Evolutionary conservation across 2,113 vertebrate genomes (phyloP).

Genomic region (Oncorhynchus tshawytscha): DNA sequence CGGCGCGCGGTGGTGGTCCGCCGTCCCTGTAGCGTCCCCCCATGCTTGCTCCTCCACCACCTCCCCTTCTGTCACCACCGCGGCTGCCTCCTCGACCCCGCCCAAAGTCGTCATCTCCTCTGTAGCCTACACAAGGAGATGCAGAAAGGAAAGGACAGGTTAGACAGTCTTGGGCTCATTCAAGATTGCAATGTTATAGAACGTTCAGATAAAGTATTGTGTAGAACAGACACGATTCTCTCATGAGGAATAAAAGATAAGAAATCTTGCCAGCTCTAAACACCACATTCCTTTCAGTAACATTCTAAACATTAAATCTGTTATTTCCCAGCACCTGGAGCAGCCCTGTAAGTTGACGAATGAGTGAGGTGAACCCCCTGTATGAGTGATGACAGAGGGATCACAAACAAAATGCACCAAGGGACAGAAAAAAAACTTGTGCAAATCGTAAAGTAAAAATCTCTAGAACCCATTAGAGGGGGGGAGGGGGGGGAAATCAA

Average conservation of each 20-base stretch:
- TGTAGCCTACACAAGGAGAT: conserved; percentile 76
- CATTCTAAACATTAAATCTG: not conserved
- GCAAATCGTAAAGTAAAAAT: not conserved
- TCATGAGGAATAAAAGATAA: too few relatives aligned
- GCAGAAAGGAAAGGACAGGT: not conserved
- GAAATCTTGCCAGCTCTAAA: too few relatives aligned
- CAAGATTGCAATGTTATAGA: too few relatives aligned
- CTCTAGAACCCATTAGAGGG: not conserved
- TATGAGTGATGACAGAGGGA: not conserved
- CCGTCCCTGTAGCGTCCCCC: conserved; percentile 87
- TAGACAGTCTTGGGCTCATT: not conserved
- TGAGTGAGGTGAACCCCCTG: conserved; percentile 34
- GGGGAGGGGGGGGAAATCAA: not conserved
- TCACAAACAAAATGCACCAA: not conserved
- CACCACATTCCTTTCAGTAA: too few relatives aligned
- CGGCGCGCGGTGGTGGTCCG: conserved; percentile 71
- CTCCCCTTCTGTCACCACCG: conserved; percentile 82
- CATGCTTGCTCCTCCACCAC: conserved; percentile 51
- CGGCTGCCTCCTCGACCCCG: conserved; percentile 83
- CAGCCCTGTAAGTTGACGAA: conserved; percentile 19
- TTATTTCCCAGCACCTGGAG: conserved; percentile 13
- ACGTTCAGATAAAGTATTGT: too few relatives aligned
- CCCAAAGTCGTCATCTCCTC: conserved; percentile 89
- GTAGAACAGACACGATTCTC: too few relatives aligned
- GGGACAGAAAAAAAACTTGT: not conserved